These are phyloP conservation scores for Antennarius maculatus DNA, from an alignment of 2,797 vertebrate species.

Conservation along the genomic window DNA sequence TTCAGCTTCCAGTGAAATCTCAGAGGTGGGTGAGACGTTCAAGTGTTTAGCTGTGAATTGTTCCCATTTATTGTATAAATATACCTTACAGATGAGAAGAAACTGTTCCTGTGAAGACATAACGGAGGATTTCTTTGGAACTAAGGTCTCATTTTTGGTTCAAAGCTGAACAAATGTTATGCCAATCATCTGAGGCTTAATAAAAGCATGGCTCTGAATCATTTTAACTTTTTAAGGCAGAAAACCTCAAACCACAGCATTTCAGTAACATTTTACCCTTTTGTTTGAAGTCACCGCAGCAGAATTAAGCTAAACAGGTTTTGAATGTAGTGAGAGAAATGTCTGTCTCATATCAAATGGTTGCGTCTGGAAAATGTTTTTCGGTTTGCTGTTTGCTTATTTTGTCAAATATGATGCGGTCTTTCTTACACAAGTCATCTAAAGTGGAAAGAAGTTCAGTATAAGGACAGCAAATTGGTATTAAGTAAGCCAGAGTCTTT, in stretches of 20 bases:
- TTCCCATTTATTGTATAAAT: slow-evolving; percentile 67
- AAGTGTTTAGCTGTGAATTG: slow-evolving; percentile 68
- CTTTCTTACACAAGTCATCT: not conserved
- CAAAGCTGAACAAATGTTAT: slow-evolving; percentile 75
- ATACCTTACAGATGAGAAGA: slow-evolving; percentile 61
- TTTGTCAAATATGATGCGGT: not conserved
- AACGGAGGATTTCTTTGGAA: slow-evolving; percentile 60
- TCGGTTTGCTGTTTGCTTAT: not conserved
- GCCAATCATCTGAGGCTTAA: slow-evolving; percentile 68
- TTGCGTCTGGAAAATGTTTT: not conserved
- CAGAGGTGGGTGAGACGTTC: slow-evolving; percentile 64
- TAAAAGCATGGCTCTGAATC: slow-evolving; percentile 67
- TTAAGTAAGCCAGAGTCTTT: slow-evolving; percentile 59
- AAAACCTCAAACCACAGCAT: slow-evolving; percentile 36
- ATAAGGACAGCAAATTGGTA: slow-evolving; percentile 43
- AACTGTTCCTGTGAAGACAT: slow-evolving; percentile 60
- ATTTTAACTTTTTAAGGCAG: slow-evolving; percentile 58
- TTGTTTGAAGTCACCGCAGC: slow-evolving; percentile 7
- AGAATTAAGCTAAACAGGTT: slow-evolving; percentile 18
- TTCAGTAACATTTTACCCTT: slow-evolving; percentile 36
- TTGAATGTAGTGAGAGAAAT: slow-evolving; percentile 15
- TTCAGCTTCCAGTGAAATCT: slow-evolving; percentile 70
- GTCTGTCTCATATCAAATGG: too few species aligned
- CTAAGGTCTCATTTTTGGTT: slow-evolving; percentile 71
- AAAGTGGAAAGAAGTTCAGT: slow-evolving; percentile 32